Percentiles rank a stretch among this genome's conserved stretches.
Conservation (phyloP, 2,797 vertebrate genomes). For the Strix occidentalis region DNA sequence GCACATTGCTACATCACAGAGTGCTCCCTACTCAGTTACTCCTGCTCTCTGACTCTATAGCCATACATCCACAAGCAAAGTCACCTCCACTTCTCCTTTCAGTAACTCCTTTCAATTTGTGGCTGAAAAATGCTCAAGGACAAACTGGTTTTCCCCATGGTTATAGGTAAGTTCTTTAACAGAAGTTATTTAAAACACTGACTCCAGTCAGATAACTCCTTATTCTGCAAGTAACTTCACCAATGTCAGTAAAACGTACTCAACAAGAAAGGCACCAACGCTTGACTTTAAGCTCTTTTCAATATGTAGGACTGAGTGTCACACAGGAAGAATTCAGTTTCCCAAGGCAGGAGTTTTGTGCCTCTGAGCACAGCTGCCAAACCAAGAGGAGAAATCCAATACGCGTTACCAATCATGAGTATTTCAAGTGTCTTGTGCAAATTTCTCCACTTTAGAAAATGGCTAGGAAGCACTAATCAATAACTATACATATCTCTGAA, state of each 20-base stretch:
- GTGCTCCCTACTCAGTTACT: not conserved
- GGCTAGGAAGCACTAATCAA: not conserved
- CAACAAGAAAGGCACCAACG: not conserved
- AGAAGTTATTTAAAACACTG: not conserved
- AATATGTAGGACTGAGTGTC: not conserved
- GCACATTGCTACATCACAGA: not conserved
- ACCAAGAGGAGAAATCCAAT: not conserved
- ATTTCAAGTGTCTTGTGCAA: not conserved
- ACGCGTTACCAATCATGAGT: accelerated
- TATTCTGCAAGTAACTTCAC: not conserved
- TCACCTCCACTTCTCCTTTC: not conserved
- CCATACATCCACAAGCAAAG: not conserved
- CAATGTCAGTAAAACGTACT: not conserved
- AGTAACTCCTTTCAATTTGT: not conserved
- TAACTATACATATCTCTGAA: not conserved
- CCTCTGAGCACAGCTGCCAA: not conserved
- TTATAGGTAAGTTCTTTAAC: not conserved
- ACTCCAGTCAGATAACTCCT: not conserved
- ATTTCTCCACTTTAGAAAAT: not conserved
- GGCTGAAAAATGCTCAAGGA: not conserved
- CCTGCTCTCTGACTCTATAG: not conserved
- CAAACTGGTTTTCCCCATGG: not conserved
- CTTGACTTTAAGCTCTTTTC: not conserved
- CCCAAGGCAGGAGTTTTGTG: not conserved
- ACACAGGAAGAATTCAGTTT: not conserved